Conservation (phyloP, 2,113 vertebrate species). For the Peromyscus leucopus region DNA sequence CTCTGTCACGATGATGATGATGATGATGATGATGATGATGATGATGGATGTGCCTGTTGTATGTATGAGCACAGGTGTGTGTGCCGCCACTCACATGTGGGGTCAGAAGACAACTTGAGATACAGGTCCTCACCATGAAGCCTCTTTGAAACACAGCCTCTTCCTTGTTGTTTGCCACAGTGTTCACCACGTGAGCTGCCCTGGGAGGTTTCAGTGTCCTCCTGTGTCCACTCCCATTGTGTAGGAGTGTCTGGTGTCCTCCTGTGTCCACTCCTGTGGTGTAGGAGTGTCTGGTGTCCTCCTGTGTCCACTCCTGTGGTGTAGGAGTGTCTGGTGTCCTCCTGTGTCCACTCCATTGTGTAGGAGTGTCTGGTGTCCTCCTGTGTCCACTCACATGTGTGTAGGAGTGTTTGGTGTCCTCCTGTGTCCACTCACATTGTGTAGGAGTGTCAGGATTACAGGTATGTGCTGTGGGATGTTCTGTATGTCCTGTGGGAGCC, state of each 20-base stretch:
- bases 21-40: not conserved
- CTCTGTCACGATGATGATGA: not conserved
- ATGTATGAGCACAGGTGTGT: not conserved
- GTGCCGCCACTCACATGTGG: not conserved
- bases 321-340: too few species aligned
- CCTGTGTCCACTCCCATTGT: too few species aligned
- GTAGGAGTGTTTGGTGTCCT: not conserved
- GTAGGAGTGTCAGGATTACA: too few species aligned
- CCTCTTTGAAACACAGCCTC: too few species aligned
- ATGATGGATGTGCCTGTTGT: not conserved
- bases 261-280: too few species aligned
- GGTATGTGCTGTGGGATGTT: too few species aligned
- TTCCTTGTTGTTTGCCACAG: not conserved
- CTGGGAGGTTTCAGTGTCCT: not conserved
- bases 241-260: too few species aligned
- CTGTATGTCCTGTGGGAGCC: too few species aligned
- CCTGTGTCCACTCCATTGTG: too few species aligned
- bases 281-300: too few species aligned
- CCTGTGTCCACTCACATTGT: not conserved
- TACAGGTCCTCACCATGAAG: not conserved
- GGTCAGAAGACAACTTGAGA: not conserved
- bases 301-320: too few species aligned
- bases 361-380: too few species aligned
- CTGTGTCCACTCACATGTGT: not conserved
- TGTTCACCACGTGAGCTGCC: not conserved